Base-by-base conservation (phyloP, 2,113 vertebrate genomes). In the Rousettus leschenaultii region DNA sequence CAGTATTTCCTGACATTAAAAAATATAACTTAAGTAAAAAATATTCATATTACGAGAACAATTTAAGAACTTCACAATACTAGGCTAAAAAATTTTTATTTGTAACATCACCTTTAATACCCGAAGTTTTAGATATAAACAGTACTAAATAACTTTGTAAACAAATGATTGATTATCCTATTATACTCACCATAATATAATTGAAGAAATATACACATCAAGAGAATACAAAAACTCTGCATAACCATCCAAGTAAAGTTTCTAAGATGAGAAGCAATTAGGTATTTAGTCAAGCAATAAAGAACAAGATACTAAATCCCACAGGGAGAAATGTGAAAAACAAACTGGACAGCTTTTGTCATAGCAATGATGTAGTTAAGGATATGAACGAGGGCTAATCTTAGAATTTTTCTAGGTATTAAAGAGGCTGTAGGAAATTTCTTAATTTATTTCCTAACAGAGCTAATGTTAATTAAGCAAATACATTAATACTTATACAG, bases 371-470 rank as follows among this genome's bases (percentile, higher is more conserved):
- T 79, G 68, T 80, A 87, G 59, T 84, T 79, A 85, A 91, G 53
- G 12, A 22, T 35, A 21, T 35, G 85, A 90, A 77, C 13, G 63
- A 73, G 40, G 51, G 22, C 45, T 66, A 71, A 85, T 66, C 35
- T 84, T 40, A 94, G 53, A 88, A 40, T 71, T 90, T 85, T 91
- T 85, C 13, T 66, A 82, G 18, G 35, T 88, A 40, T 88, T 95
- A 51, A 92, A 16, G 40, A 63, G 51, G 10, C 11, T 40, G 14
- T 10, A 91, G 33, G 26, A 91, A 85, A 51, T 94, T 93, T 28
- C 19, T 4, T 59, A 88, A 73, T 28, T 80, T 92, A 87, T 95
- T 96, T 94, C 10, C n/a, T 55, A 59, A 92, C 57, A 80, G 26
- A 77, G 74, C 8, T 43, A 70, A n/a, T 35, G 63, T 40, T 95